These are phyloP conservation scores for Xylocampa areola DNA, from an alignment of 2,888 invertebrate species.

Conservation along the genomic window DNA sequence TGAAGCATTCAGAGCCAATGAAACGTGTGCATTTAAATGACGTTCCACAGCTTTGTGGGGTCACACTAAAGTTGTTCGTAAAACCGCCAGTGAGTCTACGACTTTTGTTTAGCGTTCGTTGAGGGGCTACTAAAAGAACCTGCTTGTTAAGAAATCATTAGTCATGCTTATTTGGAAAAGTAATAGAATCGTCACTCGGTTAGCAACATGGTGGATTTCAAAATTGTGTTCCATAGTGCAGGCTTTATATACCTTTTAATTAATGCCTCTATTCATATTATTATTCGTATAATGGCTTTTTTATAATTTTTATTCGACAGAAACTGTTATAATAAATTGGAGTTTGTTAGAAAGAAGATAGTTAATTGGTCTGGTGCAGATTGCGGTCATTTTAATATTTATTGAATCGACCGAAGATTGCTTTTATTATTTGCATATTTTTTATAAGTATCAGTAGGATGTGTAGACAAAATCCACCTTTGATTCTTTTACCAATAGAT, in stretches of 20 bases:
- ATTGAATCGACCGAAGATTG: not conserved
- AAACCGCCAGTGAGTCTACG: slow-evolving; percentile 81
- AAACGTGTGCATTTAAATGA: slow-evolving; percentile 90
- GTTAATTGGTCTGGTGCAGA: slow-evolving; percentile 13
- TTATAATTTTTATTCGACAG: slow-evolving; percentile 14
- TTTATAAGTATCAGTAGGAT: too few species aligned
- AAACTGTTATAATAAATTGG: not conserved
- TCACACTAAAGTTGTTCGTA: slow-evolving; percentile 87
- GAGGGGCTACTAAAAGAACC: slow-evolving; percentile 81
- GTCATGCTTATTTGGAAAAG: slow-evolving; percentile 83
- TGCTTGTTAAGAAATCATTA: slow-evolving; percentile 85
- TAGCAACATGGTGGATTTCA: slow-evolving; percentile 36
- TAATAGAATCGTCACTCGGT: slow-evolving; percentile 54
- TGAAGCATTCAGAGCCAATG: slow-evolving; percentile 90
- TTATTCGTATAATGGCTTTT: slow-evolving; percentile 15
- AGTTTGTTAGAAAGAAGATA: slow-evolving; percentile 6
- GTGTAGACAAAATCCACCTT: too few species aligned
- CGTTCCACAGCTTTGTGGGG: slow-evolving; percentile 88
- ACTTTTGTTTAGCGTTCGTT: slow-evolving; percentile 81
- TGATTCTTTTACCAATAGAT: too few species aligned
- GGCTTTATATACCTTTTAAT: slow-evolving; percentile 18
- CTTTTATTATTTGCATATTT: not conserved
- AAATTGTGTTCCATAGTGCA: slow-evolving; percentile 28
- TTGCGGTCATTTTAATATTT: not conserved
- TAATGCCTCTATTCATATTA: slow-evolving; percentile 23